Evolutionary conservation across 2,888 invertebrate genomes (phyloP), one percentile per base, ranked within the genome.

Genomic region (Drosophila hamatofila): DNA sequence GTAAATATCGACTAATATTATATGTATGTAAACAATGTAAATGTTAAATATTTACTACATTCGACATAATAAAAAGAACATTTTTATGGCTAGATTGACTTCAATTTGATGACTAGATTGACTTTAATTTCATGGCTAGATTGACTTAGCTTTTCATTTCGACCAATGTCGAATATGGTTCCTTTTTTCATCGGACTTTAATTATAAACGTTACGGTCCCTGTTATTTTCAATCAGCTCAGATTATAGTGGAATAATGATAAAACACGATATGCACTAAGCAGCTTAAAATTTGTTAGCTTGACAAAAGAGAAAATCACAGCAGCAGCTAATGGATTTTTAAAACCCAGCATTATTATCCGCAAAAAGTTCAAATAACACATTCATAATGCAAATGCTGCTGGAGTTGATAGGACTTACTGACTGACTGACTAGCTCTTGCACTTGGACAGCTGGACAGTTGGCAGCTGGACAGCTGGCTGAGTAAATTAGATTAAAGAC

Each of bases 401-500:
- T 37, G 27, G 18, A 37, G 54, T 16, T 44, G 33, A 54, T 56
- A 51, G 44, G 39, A 21, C 41, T 37, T 46, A 30, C 55, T 33
- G 25, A 16, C 51, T 51, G 51, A 14, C 55, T 48, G 44, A n/a
- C n/a, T n/a, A n/a, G n/a, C n/a, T n/a, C n/a, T n/a, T n/a, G 27
- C 33, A 42, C 39, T 30, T 30, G 11, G 59, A 51, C n/a, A 39
- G n/a, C 8, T 7, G 37, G 37, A 37, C n/a, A 37, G 37, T 2
- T 37, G 37, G 1, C 7, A 8, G 37, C 16, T 23, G 37, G 8
- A 18, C 11, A 44, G 42, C 30, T 58, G 42, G n/a, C 60, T 73
- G 56, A 49, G 59, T 51, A 63, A 65, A 74, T 83, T 80, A 78
- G 75, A 80, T 82, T 73, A 74, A 80, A 80, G 75, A 85, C 80